A percentile compares a stretch with the other conserved stretches of the same genome.
phyloP scores from a whole-genome alignment of 2,113 vertebrate genomes.

The Hydrochoerus hydrochaeris region DNA sequence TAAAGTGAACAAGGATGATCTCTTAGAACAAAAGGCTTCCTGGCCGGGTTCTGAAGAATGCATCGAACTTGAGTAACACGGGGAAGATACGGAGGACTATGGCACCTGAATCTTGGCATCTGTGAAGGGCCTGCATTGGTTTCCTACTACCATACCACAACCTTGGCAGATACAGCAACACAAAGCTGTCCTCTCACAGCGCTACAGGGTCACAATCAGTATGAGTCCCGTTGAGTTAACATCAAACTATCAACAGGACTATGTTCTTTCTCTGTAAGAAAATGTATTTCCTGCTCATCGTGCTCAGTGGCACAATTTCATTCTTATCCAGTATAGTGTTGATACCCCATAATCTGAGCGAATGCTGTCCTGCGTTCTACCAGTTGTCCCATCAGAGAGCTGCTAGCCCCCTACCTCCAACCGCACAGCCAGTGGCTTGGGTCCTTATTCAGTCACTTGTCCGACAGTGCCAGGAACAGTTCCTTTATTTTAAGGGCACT shows the following conservation, averaged over 20 bases:
- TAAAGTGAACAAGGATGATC: not conserved
- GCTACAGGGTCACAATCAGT: not conserved
- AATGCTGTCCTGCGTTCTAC: not conserved
- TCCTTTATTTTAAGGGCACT: not conserved
- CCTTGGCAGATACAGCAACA: not conserved
- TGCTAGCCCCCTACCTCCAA: not conserved
- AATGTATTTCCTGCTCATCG: not conserved
- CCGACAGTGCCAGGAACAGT: not conserved
- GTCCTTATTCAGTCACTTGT: not conserved
- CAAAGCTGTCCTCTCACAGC: not conserved
- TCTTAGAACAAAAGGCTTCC: not conserved
- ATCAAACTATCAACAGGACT: not conserved
- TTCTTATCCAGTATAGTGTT: not conserved
- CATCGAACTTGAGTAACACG: not conserved
- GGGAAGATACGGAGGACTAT: not conserved
- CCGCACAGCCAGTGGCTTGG: not conserved
- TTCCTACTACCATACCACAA: not conserved
- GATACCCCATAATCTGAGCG: not conserved
- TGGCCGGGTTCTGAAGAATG: not conserved
- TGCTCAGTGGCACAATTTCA: not conserved
- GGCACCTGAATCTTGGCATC: not conserved
- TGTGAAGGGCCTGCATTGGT: not conserved
- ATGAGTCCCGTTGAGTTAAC: not conserved
- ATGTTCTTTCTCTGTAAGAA: not conserved
- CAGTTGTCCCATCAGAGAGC: not conserved